phyloP scores from a whole-genome alignment of 1,140 invertebrate species.

The Brevipalpus yothersi region DNA sequence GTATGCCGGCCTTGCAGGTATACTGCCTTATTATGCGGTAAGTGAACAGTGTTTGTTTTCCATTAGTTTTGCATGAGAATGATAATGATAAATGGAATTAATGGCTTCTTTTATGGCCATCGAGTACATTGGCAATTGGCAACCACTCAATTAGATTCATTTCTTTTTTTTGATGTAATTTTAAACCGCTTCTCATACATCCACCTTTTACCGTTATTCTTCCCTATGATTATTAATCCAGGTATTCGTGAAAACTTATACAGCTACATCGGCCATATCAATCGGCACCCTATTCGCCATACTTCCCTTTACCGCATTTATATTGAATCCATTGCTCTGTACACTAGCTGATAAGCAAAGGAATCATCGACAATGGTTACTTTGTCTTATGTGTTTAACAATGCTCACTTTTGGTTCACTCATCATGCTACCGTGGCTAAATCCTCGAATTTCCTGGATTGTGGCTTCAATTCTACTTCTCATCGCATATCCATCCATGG shows the following conservation, averaged over 20 bases:
- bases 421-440: neutral
- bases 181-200: no score
- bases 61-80: no score
- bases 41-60: no score
- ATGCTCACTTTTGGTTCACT: slow-evolving; percentile 8
- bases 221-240: slow-evolving; percentile 12
- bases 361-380: slow-evolving; percentile 13
- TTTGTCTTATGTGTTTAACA: slow-evolving; percentile 10
- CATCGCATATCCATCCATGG: slow-evolving; percentile 6
- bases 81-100: no score
- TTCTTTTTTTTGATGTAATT: no score
- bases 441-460: neutral
- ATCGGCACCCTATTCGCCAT: slow-evolving; percentile 18
- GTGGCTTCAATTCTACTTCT: slow-evolving; percentile 2
- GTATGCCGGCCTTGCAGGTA: slow-evolving; percentile 14
- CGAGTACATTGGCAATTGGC: no score
- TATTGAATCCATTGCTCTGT: slow-evolving; percentile 18
- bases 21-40: slow-evolving; percentile 17
- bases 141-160: no score
- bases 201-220: no score
- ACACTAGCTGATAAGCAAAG: slow-evolving; percentile 18
- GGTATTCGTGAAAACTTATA: slow-evolving; percentile 17
- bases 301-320: slow-evolving; percentile 17
- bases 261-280: slow-evolving; percentile 15
- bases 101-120: no score